Evolutionary conservation across 2,797 vertebrate species (phyloP).

Genomic region (Anabas testudineus): DNA sequence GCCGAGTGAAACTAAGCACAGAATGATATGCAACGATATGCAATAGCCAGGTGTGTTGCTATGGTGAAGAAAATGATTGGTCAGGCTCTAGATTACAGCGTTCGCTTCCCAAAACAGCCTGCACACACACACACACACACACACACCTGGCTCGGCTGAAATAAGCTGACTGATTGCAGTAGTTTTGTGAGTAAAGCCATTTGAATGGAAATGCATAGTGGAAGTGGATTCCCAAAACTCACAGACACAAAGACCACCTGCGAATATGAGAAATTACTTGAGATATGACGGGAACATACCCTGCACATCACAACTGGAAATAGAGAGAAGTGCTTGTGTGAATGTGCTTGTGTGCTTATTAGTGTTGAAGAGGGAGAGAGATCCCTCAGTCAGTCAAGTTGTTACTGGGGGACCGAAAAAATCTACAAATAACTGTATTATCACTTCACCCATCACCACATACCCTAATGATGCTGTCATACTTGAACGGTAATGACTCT

Average conservation of each 20-base stretch:
- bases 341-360: constrained; percentile 16
- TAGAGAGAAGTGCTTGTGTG: constrained; percentile 18
- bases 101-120: constrained; percentile 64
- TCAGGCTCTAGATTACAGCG: constrained; percentile 65
- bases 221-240: constrained; percentile 74
- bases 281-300: constrained; percentile 53
- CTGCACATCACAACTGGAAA: constrained; percentile 47
- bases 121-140: constrained; percentile 18
- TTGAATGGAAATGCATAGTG: constrained; percentile 80
- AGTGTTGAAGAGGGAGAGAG: not conserved
- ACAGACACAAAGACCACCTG: constrained; percentile 68
- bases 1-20: constrained; percentile 16
- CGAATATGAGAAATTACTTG: constrained; percentile 60
- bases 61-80: constrained; percentile 77
- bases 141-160: constrained; percentile 58
- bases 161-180: constrained; percentile 77
- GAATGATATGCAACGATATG: constrained; percentile 63
- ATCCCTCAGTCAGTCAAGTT: constrained; percentile 8
- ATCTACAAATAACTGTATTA: no score
- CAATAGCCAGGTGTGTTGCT: constrained; percentile 77
- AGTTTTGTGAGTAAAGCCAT: constrained; percentile 74
- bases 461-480: no score
- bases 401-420: not conserved
- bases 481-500: not conserved
- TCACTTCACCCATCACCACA: no score